Conservation (phyloP, 2,113 vertebrate species). For the Pelodiscus sinensis region DNA sequence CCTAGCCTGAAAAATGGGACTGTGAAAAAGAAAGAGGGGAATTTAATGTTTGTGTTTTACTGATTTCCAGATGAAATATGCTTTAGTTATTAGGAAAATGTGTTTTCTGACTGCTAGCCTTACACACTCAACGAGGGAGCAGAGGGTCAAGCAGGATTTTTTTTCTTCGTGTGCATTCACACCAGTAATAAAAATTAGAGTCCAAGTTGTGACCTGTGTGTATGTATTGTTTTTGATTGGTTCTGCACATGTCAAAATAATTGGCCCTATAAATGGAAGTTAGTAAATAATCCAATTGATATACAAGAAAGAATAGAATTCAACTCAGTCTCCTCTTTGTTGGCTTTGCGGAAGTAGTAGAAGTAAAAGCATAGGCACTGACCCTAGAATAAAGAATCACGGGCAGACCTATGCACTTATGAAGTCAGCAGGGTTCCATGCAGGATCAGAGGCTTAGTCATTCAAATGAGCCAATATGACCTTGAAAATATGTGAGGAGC, state of each 20-base stretch:
- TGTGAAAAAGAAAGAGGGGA: too few relatives aligned
- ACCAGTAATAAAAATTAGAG: not conserved
- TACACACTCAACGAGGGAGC: not conserved
- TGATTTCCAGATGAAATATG: too few relatives aligned
- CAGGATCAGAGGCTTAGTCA: not conserved
- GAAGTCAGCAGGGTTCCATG: not conserved
- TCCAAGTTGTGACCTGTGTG: not conserved
- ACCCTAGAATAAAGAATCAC: not conserved
- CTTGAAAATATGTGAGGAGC: not conserved
- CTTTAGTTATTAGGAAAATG: too few relatives aligned
- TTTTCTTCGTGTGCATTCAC: not conserved
- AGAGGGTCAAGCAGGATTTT: not conserved
- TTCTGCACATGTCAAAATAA: not conserved
- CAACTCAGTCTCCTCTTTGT: not conserved
- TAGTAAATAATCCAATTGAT: not conserved
- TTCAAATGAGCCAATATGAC: not conserved
- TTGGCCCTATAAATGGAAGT: not conserved
- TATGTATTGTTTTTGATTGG: not conserved
- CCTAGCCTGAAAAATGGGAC: too few relatives aligned
- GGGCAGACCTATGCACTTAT: rapidly evolving
- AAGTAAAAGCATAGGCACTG: not conserved
- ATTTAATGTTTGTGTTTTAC: too few relatives aligned
- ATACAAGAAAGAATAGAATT: not conserved
- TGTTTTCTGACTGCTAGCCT: not conserved
- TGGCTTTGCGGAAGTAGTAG: not conserved